Percentiles rank a stretch among this genome's conserved stretches.
These are phyloP conservation scores for Anthophora plumipes DNA, from an alignment of 2,888 invertebrate genomes.

Conservation along the genomic window DNA sequence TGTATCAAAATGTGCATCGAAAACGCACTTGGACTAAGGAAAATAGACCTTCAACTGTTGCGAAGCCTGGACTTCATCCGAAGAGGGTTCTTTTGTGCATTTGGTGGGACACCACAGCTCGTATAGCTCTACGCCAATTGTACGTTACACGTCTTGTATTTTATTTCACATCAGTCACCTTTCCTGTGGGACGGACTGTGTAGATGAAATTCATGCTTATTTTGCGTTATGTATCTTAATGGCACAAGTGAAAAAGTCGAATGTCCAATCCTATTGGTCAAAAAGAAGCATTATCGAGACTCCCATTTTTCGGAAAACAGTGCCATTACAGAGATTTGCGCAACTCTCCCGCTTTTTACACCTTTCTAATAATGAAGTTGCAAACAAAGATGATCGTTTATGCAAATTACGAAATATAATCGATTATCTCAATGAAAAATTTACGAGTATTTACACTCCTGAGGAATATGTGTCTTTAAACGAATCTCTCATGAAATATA, in stretches of 20 bases:
- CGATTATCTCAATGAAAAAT: constrained; percentile 71
- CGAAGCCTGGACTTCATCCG: too few relatives aligned
- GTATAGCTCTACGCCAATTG: too few relatives aligned
- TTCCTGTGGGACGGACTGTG: too few relatives aligned
- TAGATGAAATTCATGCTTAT: constrained; percentile 62
- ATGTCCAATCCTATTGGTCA: constrained; percentile 42
- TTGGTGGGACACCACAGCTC: too few relatives aligned
- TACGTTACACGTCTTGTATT: too few relatives aligned
- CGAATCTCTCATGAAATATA: constrained; percentile 71
- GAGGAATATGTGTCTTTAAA: constrained; percentile 42
- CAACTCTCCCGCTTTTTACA: constrained; percentile 49
- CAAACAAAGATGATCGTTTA: not conserved
- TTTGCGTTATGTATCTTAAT: constrained; percentile 45
- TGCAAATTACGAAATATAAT: constrained; percentile 55
- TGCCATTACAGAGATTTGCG: constrained; percentile 14
- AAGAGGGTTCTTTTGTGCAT: too few relatives aligned
- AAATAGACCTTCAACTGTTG: too few relatives aligned
- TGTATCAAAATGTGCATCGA: too few relatives aligned
- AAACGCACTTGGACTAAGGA: too few relatives aligned
- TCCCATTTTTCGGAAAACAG: constrained; percentile 45
- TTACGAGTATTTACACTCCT: constrained; percentile 65
- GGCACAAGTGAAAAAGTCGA: constrained; percentile 62
- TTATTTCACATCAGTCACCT: too few relatives aligned
- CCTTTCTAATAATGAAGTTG: constrained; percentile 33
- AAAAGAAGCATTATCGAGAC: constrained; percentile 54